phyloP scores from a whole-genome alignment of 2,113 vertebrate species.

The Cottus gobio region DNA sequence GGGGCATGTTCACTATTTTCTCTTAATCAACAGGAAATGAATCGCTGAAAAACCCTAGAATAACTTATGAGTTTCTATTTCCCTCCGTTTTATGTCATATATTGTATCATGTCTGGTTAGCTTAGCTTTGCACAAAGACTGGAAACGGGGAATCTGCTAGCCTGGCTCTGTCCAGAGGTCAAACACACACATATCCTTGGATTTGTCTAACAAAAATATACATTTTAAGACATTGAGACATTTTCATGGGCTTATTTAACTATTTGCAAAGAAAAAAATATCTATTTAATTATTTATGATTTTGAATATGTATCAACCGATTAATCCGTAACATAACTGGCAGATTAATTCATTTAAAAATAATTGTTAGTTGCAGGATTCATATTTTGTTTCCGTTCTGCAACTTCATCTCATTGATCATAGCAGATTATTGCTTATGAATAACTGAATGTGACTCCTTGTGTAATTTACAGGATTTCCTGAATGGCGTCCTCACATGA shows the following conservation, averaged over 20 bases:
- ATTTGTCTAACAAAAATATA: not conserved
- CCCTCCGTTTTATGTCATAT: not conserved
- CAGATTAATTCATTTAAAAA: not conserved
- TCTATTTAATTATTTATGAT: too few species aligned
- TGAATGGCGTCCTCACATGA: not conserved
- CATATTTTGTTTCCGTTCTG: not conserved
- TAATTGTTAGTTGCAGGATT: not conserved
- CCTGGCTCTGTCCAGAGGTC: too few species aligned
- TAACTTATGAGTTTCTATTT: not conserved
- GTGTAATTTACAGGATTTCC: slow-evolving; percentile 6
- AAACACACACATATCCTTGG: too few species aligned
- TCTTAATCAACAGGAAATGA: not conserved
- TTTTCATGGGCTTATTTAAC: not conserved
- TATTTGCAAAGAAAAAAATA: not conserved
- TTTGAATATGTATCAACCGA: not conserved
- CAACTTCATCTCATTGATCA: not conserved
- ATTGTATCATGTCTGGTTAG: too few species aligned
- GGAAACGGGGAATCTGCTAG: too few species aligned
- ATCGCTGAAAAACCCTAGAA: not conserved
- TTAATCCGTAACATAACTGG: not conserved
- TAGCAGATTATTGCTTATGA: not conserved
- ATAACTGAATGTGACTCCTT: not conserved
- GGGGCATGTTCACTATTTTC: not conserved
- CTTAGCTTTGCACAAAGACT: too few species aligned
- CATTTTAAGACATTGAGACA: not conserved